These are phyloP conservation scores for Pempheris klunzingeri DNA, from an alignment of 2,797 vertebrate species.

Conservation along the genomic window DNA sequence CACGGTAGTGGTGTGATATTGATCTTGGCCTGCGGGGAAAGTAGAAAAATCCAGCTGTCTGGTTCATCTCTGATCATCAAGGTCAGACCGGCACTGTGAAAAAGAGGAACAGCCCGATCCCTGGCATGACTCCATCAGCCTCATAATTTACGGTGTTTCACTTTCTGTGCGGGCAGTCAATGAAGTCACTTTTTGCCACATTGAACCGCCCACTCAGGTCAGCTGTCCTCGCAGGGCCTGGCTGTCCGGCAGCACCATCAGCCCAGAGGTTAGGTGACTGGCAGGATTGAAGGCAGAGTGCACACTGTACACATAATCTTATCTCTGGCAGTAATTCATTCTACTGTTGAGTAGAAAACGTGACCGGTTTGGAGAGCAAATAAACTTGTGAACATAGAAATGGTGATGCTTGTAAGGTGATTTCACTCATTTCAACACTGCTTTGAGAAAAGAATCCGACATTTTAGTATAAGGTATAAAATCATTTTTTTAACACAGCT, in stretches of 20 bases:
- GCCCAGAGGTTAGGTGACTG: background rate
- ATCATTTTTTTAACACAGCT: background rate
- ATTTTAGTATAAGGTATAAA: too few species aligned
- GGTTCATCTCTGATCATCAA: constrained; percentile 28
- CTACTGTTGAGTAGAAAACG: too few species aligned
- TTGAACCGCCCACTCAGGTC: constrained; percentile 4
- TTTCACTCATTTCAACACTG: background rate
- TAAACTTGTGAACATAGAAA: background rate
- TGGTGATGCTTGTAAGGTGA: background rate
- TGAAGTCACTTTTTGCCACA: constrained; percentile 48
- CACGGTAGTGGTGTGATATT: constrained; percentile 24
- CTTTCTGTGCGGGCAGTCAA: constrained; percentile 39
- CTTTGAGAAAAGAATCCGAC: background rate
- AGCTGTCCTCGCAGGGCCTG: background rate
- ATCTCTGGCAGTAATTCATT: background rate
- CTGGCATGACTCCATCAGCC: constrained; percentile 36
- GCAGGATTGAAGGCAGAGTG: background rate
- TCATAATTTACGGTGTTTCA: background rate
- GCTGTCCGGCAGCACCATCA: background rate
- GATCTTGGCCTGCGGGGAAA: constrained; percentile 32
- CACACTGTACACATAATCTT: background rate
- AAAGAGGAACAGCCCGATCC: constrained; percentile 31
- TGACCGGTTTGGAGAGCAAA: background rate
- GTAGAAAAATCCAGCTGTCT: constrained; percentile 16
- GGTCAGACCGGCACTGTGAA: constrained; percentile 35